Conservation (phyloP, 2,888 invertebrate genomes). For the Trachelus stipa region DNA sequence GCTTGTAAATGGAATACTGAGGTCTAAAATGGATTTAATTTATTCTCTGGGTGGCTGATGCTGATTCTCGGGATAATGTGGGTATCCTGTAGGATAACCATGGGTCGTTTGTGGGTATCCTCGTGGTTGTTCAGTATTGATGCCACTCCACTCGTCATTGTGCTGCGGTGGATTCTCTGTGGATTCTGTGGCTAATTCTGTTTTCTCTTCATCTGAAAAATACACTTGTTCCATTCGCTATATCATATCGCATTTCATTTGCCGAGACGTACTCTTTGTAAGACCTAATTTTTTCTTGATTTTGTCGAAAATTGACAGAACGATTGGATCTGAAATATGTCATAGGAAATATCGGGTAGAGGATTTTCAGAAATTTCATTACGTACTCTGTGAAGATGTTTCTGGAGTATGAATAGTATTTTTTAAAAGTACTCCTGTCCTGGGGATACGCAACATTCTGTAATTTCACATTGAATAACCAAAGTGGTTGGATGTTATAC, state of each 20-base stretch:
- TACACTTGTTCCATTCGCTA: not conserved
- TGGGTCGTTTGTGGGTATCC: conserved; percentile 1
- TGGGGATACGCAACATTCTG: not conserved
- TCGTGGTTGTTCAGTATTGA: not conserved
- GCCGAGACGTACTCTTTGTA: not conserved
- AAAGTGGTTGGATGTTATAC: not conserved
- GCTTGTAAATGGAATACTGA: not conserved
- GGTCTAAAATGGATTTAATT: not conserved
- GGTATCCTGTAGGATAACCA: conserved; percentile 4
- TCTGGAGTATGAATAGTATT: not conserved
- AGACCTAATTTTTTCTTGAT: not conserved
- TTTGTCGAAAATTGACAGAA: conserved; percentile 1
- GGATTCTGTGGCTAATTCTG: not conserved
- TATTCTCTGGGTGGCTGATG: not conserved
- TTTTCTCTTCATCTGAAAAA: not conserved
- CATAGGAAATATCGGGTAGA: not conserved
- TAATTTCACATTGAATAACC: not conserved
- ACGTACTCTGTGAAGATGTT: not conserved
- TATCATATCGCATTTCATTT: not conserved
- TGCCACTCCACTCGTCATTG: not conserved
- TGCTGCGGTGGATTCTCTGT: not conserved
- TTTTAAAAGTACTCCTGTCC: not conserved
- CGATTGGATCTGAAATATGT: not conserved
- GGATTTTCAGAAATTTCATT: not conserved
- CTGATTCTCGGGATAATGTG: not conserved